Percentiles rank a stretch among this genome's conserved stretches.
Evolutionary conservation across 30 jellyfish, hydroid and myxozoan genomes (phyloP).

Genomic region (Aurelia sp.): DNA sequence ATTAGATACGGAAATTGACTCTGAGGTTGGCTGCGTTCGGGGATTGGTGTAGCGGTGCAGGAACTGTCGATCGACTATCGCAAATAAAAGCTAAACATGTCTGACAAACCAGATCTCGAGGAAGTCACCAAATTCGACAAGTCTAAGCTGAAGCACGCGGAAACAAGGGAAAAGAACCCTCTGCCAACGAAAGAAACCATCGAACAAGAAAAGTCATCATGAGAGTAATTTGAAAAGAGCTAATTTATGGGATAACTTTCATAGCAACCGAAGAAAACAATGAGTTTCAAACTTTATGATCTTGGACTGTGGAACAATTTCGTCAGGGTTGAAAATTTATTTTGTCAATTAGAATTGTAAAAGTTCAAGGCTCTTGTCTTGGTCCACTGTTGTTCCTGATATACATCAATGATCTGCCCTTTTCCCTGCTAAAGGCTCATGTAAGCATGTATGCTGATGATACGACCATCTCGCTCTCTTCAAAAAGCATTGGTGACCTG

Average conservation of each 20-base stretch:
- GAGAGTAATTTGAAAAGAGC: neutral
- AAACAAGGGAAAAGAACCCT: slow-evolving; percentile 86
- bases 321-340: no score
- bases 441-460: no score
- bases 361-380: no score
- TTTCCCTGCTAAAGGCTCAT: no score
- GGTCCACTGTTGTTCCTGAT: no score
- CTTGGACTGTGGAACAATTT: neutral
- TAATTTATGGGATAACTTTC: slow-evolving; percentile 4
- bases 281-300: neutral
- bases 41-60: no score
- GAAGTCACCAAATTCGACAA: slow-evolving; percentile 93
- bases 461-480: no score
- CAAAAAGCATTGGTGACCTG: no score
- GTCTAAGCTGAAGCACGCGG: slow-evolving; percentile 84
- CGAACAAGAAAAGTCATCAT: slow-evolving; percentile 68
- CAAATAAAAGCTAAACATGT: slow-evolving; percentile 12
- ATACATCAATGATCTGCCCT: no score
- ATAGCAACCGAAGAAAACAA: neutral
- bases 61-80: no score
- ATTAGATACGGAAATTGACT: no score
- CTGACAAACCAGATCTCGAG: slow-evolving; percentile 91
- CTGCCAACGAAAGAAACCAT: slow-evolving; percentile 90
- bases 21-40: neutral
- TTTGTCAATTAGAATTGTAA: no score